These are phyloP conservation scores for Cuculus canorus DNA, from an alignment of 2,797 vertebrate genomes.

Conservation along the genomic window DNA sequence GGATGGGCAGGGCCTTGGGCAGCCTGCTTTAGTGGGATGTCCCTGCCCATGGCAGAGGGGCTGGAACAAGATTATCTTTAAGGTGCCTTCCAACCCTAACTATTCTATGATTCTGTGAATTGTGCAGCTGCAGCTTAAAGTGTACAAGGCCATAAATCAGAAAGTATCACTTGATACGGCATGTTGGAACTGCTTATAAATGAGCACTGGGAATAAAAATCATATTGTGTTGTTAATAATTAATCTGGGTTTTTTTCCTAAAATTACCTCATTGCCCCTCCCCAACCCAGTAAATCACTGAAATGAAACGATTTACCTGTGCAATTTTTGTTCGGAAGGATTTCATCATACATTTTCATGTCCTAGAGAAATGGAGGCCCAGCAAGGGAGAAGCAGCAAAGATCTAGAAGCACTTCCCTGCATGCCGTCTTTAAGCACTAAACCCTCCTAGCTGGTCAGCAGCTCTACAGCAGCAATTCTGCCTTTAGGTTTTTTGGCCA, in stretches of 20 bases:
- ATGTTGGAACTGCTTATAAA: not conserved
- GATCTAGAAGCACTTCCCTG: not conserved
- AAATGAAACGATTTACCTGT: not conserved
- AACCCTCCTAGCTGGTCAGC: not conserved
- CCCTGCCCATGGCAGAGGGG: too few species aligned
- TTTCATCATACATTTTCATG: accelerated
- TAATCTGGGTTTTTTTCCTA: not conserved
- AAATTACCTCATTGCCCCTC: not conserved
- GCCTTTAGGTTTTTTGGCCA: not conserved
- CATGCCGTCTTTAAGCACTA: not conserved
- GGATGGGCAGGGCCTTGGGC: too few species aligned
- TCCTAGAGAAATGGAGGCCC: not conserved
- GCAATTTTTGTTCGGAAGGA: not conserved
- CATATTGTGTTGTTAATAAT: constrained; percentile 5
- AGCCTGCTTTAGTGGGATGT: too few species aligned
- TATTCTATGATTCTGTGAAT: too few species aligned
- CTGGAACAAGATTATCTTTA: too few species aligned
- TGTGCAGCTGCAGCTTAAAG: not conserved
- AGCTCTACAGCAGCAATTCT: not conserved
- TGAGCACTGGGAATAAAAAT: constrained; percentile 1
- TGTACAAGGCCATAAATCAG: not conserved
- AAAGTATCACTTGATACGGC: not conserved
- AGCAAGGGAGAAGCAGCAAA: not conserved
- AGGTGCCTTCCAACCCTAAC: too few species aligned
- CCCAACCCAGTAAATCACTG: not conserved